phyloP scores from a whole-genome alignment of 2,113 vertebrate genomes.

The Takifugu flavidus region DNA sequence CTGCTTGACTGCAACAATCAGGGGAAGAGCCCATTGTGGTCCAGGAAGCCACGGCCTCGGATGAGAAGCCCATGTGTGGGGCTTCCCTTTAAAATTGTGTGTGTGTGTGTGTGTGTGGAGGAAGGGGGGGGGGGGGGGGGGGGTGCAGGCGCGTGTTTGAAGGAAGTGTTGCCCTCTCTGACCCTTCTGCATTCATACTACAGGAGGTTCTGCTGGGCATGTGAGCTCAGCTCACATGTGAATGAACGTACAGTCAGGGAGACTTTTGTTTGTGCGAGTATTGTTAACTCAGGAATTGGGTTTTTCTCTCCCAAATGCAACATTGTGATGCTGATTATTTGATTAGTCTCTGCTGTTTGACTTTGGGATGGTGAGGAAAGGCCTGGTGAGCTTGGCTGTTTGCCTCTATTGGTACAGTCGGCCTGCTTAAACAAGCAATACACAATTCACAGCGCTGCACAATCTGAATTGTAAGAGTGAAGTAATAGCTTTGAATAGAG shows the following conservation, averaged over 20 bases:
- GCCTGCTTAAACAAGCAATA: conserved; percentile 10
- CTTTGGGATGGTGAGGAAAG: conserved; percentile 48
- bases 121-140: conserved; percentile 9
- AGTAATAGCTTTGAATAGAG: neutral
- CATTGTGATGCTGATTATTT: conserved; percentile 41
- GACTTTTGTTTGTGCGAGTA: conserved; percentile 32
- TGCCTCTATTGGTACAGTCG: conserved; percentile 23
- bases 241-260: conserved; percentile 10
- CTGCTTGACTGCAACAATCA: conserved; percentile 60
- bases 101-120: conserved; percentile 4
- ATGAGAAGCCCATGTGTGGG: conserved; percentile 56
- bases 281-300: conserved; percentile 30
- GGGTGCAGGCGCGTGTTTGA: conserved; percentile 1
- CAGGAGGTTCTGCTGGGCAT: neutral
- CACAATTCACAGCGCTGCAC: neutral
- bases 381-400: conserved; percentile 33
- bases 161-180: conserved; percentile 28
- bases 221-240: conserved; percentile 13
- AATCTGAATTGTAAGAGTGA: neutral
- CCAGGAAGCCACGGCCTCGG: conserved; percentile 59
- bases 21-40: conserved; percentile 75
- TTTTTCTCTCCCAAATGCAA: conserved; percentile 22
- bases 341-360: conserved; percentile 19
- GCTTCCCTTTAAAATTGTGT: conserved; percentile 38
- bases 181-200: conserved; percentile 24